phyloP scores from a whole-genome alignment of 2,888 invertebrate species.

The Polydrusus cervinus region DNA sequence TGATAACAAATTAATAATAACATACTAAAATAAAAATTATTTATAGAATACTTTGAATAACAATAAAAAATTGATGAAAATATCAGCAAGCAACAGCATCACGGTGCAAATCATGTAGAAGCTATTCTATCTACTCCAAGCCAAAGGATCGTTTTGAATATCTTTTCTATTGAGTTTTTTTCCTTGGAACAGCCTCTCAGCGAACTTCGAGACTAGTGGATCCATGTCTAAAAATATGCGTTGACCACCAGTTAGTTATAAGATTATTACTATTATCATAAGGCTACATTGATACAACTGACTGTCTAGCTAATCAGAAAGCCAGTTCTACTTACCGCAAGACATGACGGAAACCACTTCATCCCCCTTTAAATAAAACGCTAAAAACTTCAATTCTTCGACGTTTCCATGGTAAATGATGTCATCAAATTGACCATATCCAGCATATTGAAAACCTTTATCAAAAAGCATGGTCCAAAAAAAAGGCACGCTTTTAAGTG shows the following conservation, averaged over 20 bases:
- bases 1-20: background rate
- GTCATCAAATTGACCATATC: slow-evolving; percentile 83
- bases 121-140: slow-evolving; percentile 72
- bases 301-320: background rate
- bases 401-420: slow-evolving; percentile 87
- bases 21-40: too few relatives aligned
- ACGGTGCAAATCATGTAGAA: background rate
- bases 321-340: slow-evolving; percentile 72
- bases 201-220: slow-evolving; percentile 91
- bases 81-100: too few relatives aligned
- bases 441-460: slow-evolving; percentile 81
- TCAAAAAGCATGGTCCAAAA: slow-evolving; percentile 96
- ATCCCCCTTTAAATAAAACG: slow-evolving; percentile 82
- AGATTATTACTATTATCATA: too few relatives aligned
- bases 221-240: slow-evolving; percentile 73
- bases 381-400: slow-evolving; percentile 83
- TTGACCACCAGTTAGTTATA: too few relatives aligned
- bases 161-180: slow-evolving; percentile 78
- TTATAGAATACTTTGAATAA: background rate
- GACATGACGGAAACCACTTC: slow-evolving; percentile 88
- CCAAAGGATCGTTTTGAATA: slow-evolving; percentile 77
- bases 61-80: too few relatives aligned
- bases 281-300: too few relatives aligned
- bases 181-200: slow-evolving; percentile 82
- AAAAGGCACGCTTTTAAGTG: slow-evolving; percentile 86